Conservation (phyloP, 2,797 vertebrate genomes). For the Gymnopithys bicolor region DNA sequence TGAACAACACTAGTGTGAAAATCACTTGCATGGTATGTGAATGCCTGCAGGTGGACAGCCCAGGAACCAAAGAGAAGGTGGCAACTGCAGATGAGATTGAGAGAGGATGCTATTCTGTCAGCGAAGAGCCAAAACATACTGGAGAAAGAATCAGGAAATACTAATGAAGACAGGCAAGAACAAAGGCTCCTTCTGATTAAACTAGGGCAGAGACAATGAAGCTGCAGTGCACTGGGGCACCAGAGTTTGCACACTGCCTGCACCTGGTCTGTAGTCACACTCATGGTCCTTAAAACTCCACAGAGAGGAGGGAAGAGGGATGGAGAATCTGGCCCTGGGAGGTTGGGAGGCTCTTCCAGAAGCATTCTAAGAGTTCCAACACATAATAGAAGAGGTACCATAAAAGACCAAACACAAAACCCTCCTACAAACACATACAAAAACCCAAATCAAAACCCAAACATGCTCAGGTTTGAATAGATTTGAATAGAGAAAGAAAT, state of each 20-base stretch:
- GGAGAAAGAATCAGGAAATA: slow-evolving; percentile 10
- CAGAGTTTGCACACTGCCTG: neutral
- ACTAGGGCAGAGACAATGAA: neutral
- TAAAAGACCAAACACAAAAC: neutral
- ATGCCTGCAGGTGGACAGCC: neutral
- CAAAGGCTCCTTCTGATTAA: slow-evolving; percentile 17
- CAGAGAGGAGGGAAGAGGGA: neutral
- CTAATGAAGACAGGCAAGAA: slow-evolving; percentile 16
- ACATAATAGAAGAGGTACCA: neutral
- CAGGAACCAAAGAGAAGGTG: neutral
- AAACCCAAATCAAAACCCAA: rapidly evolving
- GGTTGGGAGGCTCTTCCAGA: neutral
- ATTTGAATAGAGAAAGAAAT: neutral
- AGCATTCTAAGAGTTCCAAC: neutral
- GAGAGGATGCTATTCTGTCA: neutral
- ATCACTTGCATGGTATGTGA: neutral
- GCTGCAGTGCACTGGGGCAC: neutral
- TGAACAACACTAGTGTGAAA: neutral
- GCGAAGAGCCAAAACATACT: neutral
- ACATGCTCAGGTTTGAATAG: neutral
- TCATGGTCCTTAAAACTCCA: neutral
- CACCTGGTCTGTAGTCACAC: neutral
- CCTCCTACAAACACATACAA: rapidly evolving
- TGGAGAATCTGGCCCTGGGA: neutral
- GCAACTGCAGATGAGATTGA: neutral